Evolutionary conservation across 2,888 invertebrate genomes (phyloP), one percentile per base, ranked within the genome.

Genomic region (Torymus texanus): DNA sequence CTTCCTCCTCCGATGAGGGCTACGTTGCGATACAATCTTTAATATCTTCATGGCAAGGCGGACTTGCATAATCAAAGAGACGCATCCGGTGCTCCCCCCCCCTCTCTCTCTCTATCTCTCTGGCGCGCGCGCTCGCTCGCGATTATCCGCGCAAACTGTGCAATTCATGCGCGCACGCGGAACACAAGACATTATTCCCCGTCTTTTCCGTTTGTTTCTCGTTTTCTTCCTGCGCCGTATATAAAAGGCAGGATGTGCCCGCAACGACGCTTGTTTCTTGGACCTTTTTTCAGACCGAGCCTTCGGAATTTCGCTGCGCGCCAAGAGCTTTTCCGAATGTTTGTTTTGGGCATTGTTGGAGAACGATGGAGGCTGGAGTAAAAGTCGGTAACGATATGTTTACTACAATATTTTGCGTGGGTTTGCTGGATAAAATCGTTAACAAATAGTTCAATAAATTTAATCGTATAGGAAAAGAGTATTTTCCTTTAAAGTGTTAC

Each of bases 31-130:
- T 85, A 86, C 61, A 61, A 86, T 85, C 84, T 84, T 72, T 79
- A 82, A 85, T 83, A 81, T 85, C 84, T 86, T 82, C 84, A 85
- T 86, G 78, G 70, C 14, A 10, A 14, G 73, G 67, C 73, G 78
- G 78, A 73, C 78, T 73, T 68, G 74, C 78, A 74, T 75, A 79
- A 79, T 79, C 73, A 79, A 79, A 79, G 74, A 74, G 78, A 74
- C 70, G 74, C 78, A 70, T 79, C 78, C 78, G 74, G 65, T 50
- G 65, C 56, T 41, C 41, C 2, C 21, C 41, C 2, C 21, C 2
- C 21, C 21, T 21, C 21, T 21, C 21, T 21, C 21, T 21, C 21
- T 21, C n/a, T n/a, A n/a, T 29, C 29, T 29, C 29, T 29, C 29
- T 29, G 4, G 29, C 29, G 29, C 29, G 4, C 24, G 2, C 29